Evolutionary conservation across 2,797 vertebrate species (phyloP).

Genomic region (Syndactyla subalaris): DNA sequence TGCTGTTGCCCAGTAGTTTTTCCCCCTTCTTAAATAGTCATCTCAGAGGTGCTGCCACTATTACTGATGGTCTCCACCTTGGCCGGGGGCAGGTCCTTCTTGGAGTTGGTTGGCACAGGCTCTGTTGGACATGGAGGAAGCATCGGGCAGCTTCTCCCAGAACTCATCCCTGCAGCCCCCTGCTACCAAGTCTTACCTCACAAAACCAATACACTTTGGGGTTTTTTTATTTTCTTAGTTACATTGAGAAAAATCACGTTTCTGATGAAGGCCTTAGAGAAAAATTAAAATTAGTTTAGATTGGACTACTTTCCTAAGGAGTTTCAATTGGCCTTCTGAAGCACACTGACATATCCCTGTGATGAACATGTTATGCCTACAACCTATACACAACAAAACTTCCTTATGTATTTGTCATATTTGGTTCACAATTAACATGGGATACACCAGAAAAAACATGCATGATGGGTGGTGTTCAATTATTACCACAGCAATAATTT

Average conservation of each 20-base stretch:
- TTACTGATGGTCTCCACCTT: neutral
- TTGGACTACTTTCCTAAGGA: neutral
- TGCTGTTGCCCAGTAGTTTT: neutral
- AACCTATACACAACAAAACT: neutral
- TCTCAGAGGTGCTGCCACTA: rapidly evolving
- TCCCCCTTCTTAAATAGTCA: neutral
- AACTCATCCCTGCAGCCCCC: neutral
- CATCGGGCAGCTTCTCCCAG: neutral
- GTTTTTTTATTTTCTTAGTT: neutral
- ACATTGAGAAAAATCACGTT: neutral
- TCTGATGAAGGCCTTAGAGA: neutral
- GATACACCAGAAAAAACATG: neutral
- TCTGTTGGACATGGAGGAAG: neutral
- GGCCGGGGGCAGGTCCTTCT: rapidly evolving
- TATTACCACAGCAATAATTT: neutral
- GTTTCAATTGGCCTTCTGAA: neutral
- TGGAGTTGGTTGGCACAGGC: neutral
- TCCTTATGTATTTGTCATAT: too few relatives aligned
- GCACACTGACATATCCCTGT: neutral
- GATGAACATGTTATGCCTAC: neutral
- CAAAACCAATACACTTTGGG: neutral
- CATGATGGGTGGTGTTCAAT: rapidly evolving
- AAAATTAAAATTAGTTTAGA: neutral
- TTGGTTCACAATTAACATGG: rapidly evolving
- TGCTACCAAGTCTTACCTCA: neutral